These are phyloP conservation scores for Zoanthus gigantus DNA, from an alignment of 92 coral and sea anemone species.

Conservation along the genomic window DNA sequence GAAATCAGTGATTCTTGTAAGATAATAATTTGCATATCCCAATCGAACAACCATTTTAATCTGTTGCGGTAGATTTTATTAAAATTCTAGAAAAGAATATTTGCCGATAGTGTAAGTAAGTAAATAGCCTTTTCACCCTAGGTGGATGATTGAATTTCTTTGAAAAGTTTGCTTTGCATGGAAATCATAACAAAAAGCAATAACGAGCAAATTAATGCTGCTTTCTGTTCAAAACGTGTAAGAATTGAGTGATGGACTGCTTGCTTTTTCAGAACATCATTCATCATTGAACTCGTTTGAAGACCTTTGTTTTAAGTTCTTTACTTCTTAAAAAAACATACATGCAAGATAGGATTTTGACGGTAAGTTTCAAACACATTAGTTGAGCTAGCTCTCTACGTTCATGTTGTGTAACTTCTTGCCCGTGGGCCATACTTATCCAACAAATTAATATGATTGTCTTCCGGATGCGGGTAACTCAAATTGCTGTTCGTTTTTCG, in stretches of 20 bases:
- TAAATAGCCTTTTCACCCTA: background rate
- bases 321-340: background rate
- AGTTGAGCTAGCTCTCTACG: background rate
- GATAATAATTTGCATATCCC: no score
- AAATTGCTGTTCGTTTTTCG: slow-evolving; percentile 66
- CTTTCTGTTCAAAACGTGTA: no score
- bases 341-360: background rate
- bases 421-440: slow-evolving; percentile 82
- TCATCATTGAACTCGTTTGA: background rate
- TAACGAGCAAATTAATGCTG: background rate
- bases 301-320: background rate
- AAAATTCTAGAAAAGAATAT: background rate
- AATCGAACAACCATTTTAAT: background rate
- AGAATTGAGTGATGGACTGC: no score
- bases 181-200: background rate
- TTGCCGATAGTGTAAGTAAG: background rate
- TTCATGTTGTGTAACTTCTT: slow-evolving; percentile 90
- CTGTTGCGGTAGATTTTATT: background rate
- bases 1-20: no score
- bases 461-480: slow-evolving; percentile 41
- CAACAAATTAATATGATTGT: slow-evolving; percentile 73
- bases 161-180: background rate
- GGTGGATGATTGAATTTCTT: background rate
- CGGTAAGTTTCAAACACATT: background rate
- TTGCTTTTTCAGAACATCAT: no score